Evolutionary conservation across 2,113 vertebrate species (phyloP), one percentile per base, ranked within the genome.

Genomic region (Bubo bubo): DNA sequence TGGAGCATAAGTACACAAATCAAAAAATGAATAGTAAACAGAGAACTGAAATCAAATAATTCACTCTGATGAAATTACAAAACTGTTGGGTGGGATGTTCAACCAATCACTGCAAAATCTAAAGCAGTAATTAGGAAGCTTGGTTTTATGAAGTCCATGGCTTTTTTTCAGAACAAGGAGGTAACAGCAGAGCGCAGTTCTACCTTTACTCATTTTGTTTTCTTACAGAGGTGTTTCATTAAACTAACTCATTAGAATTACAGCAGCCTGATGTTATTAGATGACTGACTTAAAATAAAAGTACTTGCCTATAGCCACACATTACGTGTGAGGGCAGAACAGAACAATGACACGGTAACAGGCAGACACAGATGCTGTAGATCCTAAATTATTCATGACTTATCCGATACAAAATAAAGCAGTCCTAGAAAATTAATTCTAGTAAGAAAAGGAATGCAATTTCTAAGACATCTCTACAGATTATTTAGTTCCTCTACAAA

Each of bases 311-410:
- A 41, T 8, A 88, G 58, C 58, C 74, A 60, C 37, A 53, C 13
- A 23, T 63, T 49, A 77, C 3, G 0, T 8, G 1, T 24, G 64
- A 49, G 13, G 39, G 39, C 39, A 93, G 83, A 91, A 81, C 6
- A 90, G 64, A 92, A 70, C 90, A 77, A 49, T 17, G 27, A 72
- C 67, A 72, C 1, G 58, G 66, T 52, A 72, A 84, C 66, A 91
- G 30, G 27, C 27, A 95, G 52, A 56, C 39, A 79, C 23, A 60
- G 74, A 81, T 56, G 74, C 77, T 75, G 47, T 49, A 60, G 56
- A 43, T 72, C 10, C 67, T 66, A 85, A 91, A 95, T 94, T 89
- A 97, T 89, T 89, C 76, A 82, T 22, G 20, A 90, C 10, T 45
- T 58, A 47, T 45, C 82, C 47, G 58, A 30, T 13, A 64, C 24